Base-by-base conservation (phyloP, 1,140 invertebrate genomes). In the Drosophila erecta region DNA sequence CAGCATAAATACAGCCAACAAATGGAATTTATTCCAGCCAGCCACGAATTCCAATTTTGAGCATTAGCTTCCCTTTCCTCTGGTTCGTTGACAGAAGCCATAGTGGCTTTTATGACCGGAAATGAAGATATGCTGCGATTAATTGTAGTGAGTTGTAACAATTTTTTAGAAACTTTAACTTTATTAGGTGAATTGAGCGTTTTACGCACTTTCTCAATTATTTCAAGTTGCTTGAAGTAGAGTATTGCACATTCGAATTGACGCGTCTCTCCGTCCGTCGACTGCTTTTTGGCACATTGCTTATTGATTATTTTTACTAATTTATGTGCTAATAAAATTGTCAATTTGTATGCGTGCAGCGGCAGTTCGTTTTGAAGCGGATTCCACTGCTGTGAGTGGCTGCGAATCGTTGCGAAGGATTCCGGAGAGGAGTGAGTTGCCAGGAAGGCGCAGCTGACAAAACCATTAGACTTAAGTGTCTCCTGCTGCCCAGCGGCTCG, bases 251-350 rank as follows among this genome's bases (percentile, higher is more conserved):
- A 35, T 58, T 75, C 71, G 40, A 5, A 4, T 22, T 41, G 1
- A 12, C 1, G 10, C 8, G 24, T 7, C 20, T 49, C 38, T 38
- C 30, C 22, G 59, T 55, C 35, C 54, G 50, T 58, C 46, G 77
- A 64, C 71, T 80, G 76, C 80, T 86, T 86, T 78, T 81, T 78
- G 74, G 74, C 74, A 85, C 78, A 81, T 87, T 78, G 78, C 81
- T 87, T 86, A 86, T 86, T 86, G 81, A 86, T 86, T 86, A 86
- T 86, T 86, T 86, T 75, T 60, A 87, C 83, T 86, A 86, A 86
- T 86, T 86, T 86, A 86, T 86, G 81, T 87, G 79, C 81, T 76
- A 87, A 86, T 86, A 86, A 86, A 86, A 86, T 81, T 87, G 81
- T 87, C 84, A 81, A 86, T 81, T 84, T 84, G 81, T 84, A 84